Evolutionary conservation across 2,797 vertebrate species (phyloP), one percentile per base, ranked within the genome.

Genomic region (Aeoliscus strigatus): DNA sequence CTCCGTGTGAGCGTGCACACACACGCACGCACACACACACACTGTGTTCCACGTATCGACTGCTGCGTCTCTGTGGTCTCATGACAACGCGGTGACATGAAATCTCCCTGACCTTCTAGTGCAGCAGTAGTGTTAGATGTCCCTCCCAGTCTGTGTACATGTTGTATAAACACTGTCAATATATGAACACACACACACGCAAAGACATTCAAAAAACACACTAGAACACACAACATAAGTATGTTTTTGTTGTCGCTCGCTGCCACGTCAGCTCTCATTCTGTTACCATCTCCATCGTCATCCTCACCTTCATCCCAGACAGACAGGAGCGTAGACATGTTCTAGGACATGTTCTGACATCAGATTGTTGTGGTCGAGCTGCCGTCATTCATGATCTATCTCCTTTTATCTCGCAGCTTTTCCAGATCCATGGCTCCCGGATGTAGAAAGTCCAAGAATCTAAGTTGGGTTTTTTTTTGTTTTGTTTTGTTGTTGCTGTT

Each of bases 401-500:
- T 46, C 32, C 9, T 46, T 43, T 67, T 30, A 30, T 51, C 77
- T 42, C 50, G 65, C 84, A 89, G 89, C 84, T 90, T 62, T 90
- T 90, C 77, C 89, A 89, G 77, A 81, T 90, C 70, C 86, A 90
- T 1, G 88, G 88, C 33, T 86, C 89, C 60, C 61, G 87, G 82
- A 87, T 88, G 81, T 90, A 88, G 73, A 75, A 51, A 44, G 31
- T 4, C 51, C 24, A 37, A 34, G 41, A 62, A 41, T 50, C 33
- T 15, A 21, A 28, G 9, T 52, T 30, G 6, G 35, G n/a, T n/a
- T n/a, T 21, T 47, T 54, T 64, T 26, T 42, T 21, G 6, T 56
- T 56, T 26, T 33, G 29, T 60, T 44, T 58, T 53, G 39, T 49
- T 24, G 39, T 32, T n/a, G n/a, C n/a, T n/a, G n/a, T n/a, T n/a